These are phyloP conservation scores for Tychaedon coryphoeus DNA, from an alignment of 2,113 vertebrate genomes.

Conservation along the genomic window DNA sequence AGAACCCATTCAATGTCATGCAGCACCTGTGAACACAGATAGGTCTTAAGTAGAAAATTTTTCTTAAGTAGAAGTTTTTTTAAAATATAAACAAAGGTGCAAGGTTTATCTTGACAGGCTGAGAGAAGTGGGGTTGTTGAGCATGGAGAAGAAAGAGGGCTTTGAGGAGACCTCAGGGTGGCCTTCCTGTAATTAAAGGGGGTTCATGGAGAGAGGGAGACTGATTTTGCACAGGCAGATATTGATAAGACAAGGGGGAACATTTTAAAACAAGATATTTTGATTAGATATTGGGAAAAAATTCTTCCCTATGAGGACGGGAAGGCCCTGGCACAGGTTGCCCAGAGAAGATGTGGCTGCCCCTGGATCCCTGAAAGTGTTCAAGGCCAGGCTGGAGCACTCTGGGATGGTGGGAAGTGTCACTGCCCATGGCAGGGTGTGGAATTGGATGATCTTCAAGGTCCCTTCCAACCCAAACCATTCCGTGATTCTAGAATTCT, in stretches of 20 bases:
- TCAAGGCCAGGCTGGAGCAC: background rate
- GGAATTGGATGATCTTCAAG: rapidly evolving
- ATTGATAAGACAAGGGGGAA: background rate
- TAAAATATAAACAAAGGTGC: background rate
- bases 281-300: no score
- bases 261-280: background rate
- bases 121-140: background rate
- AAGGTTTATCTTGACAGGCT: background rate
- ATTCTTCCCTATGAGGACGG: rapidly evolving
- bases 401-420: background rate
- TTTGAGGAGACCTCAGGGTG: background rate
- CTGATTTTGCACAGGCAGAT: background rate
- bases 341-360: background rate
- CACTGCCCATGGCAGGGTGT: background rate
- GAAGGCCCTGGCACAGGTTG: rapidly evolving
- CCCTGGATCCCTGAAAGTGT: background rate
- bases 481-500: background rate
- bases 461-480: background rate
- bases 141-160: background rate
- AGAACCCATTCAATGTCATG: background rate
- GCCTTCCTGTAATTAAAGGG: background rate
- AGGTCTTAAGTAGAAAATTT: background rate
- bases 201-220: background rate
- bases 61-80: background rate
- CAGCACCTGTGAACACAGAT: background rate